A percentile compares a stretch with the other conserved stretches of the same genome.
phyloP scores from a whole-genome alignment of 2,113 vertebrate genomes.

The Cyprinodon tularosa region DNA sequence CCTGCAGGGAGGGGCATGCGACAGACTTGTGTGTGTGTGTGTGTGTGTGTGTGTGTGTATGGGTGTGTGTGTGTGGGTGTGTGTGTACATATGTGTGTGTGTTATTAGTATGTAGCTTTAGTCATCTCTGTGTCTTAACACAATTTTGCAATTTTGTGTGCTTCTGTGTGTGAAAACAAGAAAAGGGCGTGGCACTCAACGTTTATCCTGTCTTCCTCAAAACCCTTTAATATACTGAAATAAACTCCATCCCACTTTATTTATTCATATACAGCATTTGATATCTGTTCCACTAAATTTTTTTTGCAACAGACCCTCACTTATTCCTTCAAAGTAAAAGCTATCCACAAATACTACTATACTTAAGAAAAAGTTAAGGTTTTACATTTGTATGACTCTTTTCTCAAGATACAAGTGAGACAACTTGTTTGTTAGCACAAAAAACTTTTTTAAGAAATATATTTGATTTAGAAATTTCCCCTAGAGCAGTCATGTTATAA shows the following conservation, averaged over 20 bases:
- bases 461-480: too few species aligned
- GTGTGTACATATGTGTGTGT: conserved; percentile 1
- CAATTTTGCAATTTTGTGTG: not conserved
- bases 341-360: too few species aligned
- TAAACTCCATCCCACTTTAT: not conserved
- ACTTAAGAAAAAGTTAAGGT: too few species aligned
- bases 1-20: conserved; percentile 21
- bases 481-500: too few species aligned
- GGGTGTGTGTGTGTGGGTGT: not conserved
- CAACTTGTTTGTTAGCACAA: too few species aligned
- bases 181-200: not conserved
- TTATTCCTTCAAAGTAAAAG: too few species aligned
- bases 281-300: not conserved
- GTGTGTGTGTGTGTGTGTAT: not conserved
- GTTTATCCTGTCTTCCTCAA: not conserved
- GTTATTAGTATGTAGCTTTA: conserved; percentile 11
- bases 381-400: too few species aligned
- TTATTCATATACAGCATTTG: not conserved
- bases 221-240: not conserved
- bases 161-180: not conserved
- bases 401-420: too few species aligned
- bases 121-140: conserved; percentile 5
- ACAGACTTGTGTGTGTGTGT: conserved; percentile 20
- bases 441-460: too few species aligned
- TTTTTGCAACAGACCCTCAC: too few species aligned